These are phyloP conservation scores for Dynastes grantii DNA, from an alignment of 2,888 invertebrate genomes.

Conservation along the genomic window DNA sequence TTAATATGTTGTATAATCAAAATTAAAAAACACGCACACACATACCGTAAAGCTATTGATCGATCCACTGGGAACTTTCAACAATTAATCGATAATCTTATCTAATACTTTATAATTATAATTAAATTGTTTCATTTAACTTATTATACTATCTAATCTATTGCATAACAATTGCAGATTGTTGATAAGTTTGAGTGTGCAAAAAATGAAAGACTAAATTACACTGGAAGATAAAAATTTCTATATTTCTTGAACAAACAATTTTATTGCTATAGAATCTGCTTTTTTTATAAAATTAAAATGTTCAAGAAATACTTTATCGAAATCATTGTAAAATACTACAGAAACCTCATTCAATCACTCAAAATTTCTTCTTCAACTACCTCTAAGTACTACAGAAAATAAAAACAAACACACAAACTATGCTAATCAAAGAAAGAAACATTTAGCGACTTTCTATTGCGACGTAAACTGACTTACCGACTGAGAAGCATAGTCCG, in stretches of 20 bases:
- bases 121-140: too few species aligned
- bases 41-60: background rate
- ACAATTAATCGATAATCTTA: slow-evolving; percentile 7
- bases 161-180: background rate
- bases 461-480: slow-evolving; percentile 59
- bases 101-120: slow-evolving; percentile 4
- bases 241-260: too few species aligned
- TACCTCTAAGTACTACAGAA: background rate
- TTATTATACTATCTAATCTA: background rate
- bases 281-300: too few species aligned
- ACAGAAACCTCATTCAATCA: too few species aligned
- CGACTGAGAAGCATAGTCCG: slow-evolving; percentile 56
- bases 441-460: background rate
- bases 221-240: too few species aligned
- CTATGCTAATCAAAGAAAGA: background rate
- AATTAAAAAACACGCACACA: slow-evolving; percentile 1
- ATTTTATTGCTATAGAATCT: too few species aligned
- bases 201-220: too few species aligned
- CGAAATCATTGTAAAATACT: too few species aligned
- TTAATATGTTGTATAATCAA: slow-evolving; percentile 4
- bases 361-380: too few species aligned
- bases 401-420: slow-evolving; percentile 1
- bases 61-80: slow-evolving; percentile 1
- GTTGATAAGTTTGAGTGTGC: too few species aligned
- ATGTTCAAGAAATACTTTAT: too few species aligned